Percentiles rank a stretch among this genome's conserved stretches.
phyloP scores from a whole-genome alignment of 2,888 invertebrate genomes.

The Thymelicus sylvestris region DNA sequence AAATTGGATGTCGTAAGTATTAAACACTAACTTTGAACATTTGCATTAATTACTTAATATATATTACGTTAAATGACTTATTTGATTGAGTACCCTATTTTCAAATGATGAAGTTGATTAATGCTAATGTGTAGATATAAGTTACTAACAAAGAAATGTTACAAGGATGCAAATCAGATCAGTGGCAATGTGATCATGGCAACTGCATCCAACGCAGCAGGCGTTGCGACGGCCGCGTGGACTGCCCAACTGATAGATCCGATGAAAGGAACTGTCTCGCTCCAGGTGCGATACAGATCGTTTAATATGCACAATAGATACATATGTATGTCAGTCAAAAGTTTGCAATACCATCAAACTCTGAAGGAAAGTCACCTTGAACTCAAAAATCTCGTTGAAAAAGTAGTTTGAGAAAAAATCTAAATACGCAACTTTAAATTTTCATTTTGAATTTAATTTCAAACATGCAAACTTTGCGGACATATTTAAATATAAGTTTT shows the following conservation, averaged over 20 bases:
- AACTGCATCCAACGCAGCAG: slow-evolving; percentile 85
- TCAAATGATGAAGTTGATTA: neutral
- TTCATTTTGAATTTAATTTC: no score
- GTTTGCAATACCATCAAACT: neutral
- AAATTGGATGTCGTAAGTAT: slow-evolving; percentile 86
- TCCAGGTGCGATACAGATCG: slow-evolving; percentile 54
- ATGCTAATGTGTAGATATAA: slow-evolving; percentile 6
- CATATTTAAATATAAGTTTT: no score
- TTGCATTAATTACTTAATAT: slow-evolving; percentile 19
- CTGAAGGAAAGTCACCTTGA: no score
- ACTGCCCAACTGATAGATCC: slow-evolving; percentile 89
- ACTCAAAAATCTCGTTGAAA: no score
- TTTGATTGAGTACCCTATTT: no score
- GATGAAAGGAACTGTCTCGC: slow-evolving; percentile 89
- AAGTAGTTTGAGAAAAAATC: no score
- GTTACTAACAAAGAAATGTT: slow-evolving; percentile 43
- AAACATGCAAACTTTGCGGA: no score
- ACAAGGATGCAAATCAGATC: slow-evolving; percentile 87
- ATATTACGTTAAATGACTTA: neutral
- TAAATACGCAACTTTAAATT: no score
- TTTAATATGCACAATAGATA: neutral
- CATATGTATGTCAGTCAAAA: neutral
- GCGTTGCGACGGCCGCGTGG: slow-evolving; percentile 87
- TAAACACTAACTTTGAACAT: slow-evolving; percentile 18
- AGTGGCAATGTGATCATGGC: slow-evolving; percentile 91